Evolutionary conservation across 1,140 invertebrate genomes (phyloP), one percentile per base, ranked within the genome.

Genomic region (Drosophila kepulauana): DNA sequence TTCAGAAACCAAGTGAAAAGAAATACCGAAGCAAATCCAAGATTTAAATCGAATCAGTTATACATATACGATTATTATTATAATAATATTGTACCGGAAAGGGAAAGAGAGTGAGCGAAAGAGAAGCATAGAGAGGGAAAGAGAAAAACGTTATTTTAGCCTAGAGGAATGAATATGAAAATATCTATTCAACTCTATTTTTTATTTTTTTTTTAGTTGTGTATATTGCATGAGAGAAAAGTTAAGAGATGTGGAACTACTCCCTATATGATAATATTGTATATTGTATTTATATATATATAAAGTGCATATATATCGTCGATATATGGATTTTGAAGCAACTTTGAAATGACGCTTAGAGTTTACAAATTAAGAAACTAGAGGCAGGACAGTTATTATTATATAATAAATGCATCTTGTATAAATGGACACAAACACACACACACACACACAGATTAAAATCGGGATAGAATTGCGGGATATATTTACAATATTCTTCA

Each of bases 271-370:
- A 75, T 77, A 74, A 63, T 79, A 79, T 75, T 49, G 13, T 49
- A 68, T 61, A 54, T 33, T 51, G 51, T 71, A 64, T 68, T 77
- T 68, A 59, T 64, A 64, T 64, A 58, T 33, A 33, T 33, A 33
- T 33, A 25, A 25, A 25, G 5, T 33, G 5, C 33, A 33, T 33
- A 33, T 33, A 33, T 33, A 38, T 38, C 3, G 20, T 25, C 20
- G 20, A 38, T 38, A 10, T 10, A 38, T 38, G 8, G 35, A 10
- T 77, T 64, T 64, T 72, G 57, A 74, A 81, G 57, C 63, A 75
- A 72, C 52, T 86, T 75, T 82, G 63, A 73, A 87, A 76, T 80
- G 80, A 87, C 79, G 82, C 82, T 86, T 86, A 86, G 82, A 61
- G 33, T 57, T 72, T 86, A 86, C 35, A 38, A 38, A 38, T 38